Base-by-base conservation (phyloP, 2,797 vertebrate genomes). In the Hoplostethus atlanticus region DNA sequence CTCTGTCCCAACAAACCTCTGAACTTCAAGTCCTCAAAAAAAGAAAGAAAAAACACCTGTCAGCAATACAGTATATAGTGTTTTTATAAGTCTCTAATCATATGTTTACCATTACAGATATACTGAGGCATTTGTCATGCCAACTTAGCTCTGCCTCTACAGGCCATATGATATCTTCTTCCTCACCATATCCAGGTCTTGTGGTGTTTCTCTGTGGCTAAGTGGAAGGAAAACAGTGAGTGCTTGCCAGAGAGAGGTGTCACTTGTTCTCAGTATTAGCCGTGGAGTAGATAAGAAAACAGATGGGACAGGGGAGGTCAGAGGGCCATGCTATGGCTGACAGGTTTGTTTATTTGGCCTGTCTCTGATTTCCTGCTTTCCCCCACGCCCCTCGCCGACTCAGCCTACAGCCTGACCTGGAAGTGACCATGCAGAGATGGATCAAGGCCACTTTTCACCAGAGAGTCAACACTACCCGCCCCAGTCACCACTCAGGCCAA, bases 301-400 rank as follows among this genome's bases (percentile, higher is more conserved):
- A 93, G 89, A 90, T 92, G 91, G 91, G 91, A 93, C 93, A 93
- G 85, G 80, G 75, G 72, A 93, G 93, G 93, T 94, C 91, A 94
- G 88, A 88, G 91, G 91, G 89, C 91, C 90, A 84, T 91, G 91
- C 91, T 89, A 81, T 50, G 89, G 87, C 89, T 91, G 90, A 91
- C 91, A 90, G 90, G 79, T 90, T 90, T 94, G 93, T 95, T 95
- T 95, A 94, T 95, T 94, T 94, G 89, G 86, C 86, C 91, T 93
- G 92, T 93, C 91, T 94, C 91, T 92, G 91, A 93, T 92, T 94
- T 95, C 94, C 93, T 93, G 93, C 84, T 81, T 84, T 76, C 83
- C 86, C 74, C 73, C 68, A 79, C 74, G 58, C 72, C 79, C 78
- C 58, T 62, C 58, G 2, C 76, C n/a, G 47, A 61, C 89, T 83